Percentiles rank a stretch among this genome's conserved stretches.
phyloP scores from a whole-genome alignment of 2,113 vertebrate species.

The Dipodomys merriami region DNA sequence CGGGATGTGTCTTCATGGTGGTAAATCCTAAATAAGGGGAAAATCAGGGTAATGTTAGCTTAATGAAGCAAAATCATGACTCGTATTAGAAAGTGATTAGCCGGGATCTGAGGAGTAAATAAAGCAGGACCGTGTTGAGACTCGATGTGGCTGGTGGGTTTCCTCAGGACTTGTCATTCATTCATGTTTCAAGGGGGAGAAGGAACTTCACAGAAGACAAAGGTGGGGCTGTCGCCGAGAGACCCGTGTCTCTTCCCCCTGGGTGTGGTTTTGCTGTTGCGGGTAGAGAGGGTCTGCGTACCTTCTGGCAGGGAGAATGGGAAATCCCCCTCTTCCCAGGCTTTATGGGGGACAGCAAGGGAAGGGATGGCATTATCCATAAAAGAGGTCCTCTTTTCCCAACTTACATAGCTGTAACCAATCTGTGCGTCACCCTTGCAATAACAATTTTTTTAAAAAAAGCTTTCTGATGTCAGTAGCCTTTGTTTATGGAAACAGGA shows the following conservation, averaged over 20 bases:
- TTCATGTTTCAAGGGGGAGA: conserved; percentile 71
- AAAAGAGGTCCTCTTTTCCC: too few relatives aligned
- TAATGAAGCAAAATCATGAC: conserved; percentile 73
- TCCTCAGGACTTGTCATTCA: conserved; percentile 64
- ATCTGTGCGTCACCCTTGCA: too few relatives aligned
- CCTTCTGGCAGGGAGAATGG: not conserved
- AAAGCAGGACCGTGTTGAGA: conserved; percentile 70
- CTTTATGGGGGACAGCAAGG: not conserved
- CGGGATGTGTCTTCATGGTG: not conserved
- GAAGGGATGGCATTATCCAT: too few relatives aligned
- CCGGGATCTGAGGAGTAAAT: conserved; percentile 62
- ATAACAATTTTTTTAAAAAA: not conserved
- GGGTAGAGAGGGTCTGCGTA: too few relatives aligned
- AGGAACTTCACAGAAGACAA: not conserved
- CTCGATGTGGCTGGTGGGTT: conserved; percentile 76
- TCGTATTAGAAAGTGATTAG: conserved; percentile 78
- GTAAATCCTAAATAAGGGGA: conserved; percentile 19
- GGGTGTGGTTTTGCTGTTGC: too few relatives aligned
- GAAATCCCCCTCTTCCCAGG: not conserved
- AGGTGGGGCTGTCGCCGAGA: not conserved
- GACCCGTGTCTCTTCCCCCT: too few relatives aligned
- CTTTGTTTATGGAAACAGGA: conserved; percentile 45
- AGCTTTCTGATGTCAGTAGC: not conserved
- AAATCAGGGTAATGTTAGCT: conserved; percentile 66
- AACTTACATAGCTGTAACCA: too few relatives aligned